A percentile compares a stretch with the other conserved stretches of the same genome.
Evolutionary conservation across 2,888 invertebrate species (phyloP).

Genomic region (Pollenia amentaria): DNA sequence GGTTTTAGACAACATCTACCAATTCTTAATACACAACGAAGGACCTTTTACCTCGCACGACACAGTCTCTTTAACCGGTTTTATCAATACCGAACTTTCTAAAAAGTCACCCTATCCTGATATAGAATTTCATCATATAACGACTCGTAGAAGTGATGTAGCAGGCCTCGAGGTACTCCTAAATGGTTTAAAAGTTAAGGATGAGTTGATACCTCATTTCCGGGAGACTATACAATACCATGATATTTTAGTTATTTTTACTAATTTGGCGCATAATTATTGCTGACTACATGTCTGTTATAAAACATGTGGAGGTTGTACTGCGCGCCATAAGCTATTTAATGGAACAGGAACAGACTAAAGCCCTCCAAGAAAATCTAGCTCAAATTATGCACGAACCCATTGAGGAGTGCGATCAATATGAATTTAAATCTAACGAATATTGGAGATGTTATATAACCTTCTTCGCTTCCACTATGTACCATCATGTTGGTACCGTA

Average conservation of each 20-base stretch:
- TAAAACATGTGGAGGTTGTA: conserved; percentile 86
- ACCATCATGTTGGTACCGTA: conserved; percentile 89
- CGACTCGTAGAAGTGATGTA: conserved; percentile 72
- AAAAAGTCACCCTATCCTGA: conserved; percentile 85
- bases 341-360: conserved; percentile 83
- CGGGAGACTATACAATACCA: conserved; percentile 64
- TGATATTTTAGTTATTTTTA: conserved; percentile 83
- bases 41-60: conserved; percentile 85
- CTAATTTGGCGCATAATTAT: conserved; percentile 86
- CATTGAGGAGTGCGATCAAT: conserved; percentile 78
- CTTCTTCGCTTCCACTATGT: conserved; percentile 89
- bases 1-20: conserved; percentile 75
- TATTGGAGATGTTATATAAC: conserved; percentile 90
- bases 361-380: conserved; percentile 82
- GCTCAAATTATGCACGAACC: conserved; percentile 78
- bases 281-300: conserved; percentile 88
- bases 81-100: conserved; percentile 85
- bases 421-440: conserved; percentile 67
- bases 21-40: conserved; percentile 85
- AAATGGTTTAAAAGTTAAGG: conserved; percentile 67
- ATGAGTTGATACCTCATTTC: conserved; percentile 64
- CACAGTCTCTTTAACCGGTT: conserved; percentile 84
- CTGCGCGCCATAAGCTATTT: conserved; percentile 85
- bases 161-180: conserved; percentile 60
- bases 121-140: conserved; percentile 85